phyloP scores from a whole-genome alignment of 2,113 vertebrate species.

The Stegostoma tigrinum region DNA sequence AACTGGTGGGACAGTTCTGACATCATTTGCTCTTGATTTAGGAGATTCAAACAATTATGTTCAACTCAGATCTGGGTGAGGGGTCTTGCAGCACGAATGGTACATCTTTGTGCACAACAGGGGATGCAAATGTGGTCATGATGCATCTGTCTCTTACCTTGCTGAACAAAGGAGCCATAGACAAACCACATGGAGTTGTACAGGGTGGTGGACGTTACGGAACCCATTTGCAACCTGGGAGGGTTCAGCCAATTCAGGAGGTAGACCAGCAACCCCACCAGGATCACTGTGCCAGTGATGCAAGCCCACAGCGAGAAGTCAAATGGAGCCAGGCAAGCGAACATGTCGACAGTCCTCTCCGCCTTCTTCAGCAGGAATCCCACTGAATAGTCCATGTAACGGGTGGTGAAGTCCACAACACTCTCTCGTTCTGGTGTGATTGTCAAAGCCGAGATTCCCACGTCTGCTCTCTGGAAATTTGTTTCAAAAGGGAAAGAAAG shows the following conservation, averaged over 20 bases:
- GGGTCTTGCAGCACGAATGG: not conserved
- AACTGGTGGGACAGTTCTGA: not conserved
- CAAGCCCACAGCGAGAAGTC: slow-evolving; percentile 96
- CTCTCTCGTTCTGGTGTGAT: slow-evolving; percentile 95
- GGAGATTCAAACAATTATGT: too few species aligned
- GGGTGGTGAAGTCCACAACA: slow-evolving; percentile 93
- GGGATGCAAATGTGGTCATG: not conserved
- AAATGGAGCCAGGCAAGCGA: slow-evolving; percentile 91
- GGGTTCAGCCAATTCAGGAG: slow-evolving; percentile 96
- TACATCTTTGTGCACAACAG: too few species aligned
- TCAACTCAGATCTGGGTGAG: not conserved
- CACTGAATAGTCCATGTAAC: slow-evolving; percentile 97
- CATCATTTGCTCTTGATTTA: not conserved
- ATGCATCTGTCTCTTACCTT: slow-evolving; percentile 71
- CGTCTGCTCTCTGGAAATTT: slow-evolving; percentile 77
- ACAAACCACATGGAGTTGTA: slow-evolving; percentile 99
- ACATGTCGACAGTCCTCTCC: slow-evolving; percentile 94
- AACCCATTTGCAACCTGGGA: slow-evolving; percentile 88
- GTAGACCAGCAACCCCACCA: slow-evolving; percentile 90
- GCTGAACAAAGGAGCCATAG: slow-evolving; percentile 95
- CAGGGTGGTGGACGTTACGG: slow-evolving; percentile 89
- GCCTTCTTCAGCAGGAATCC: slow-evolving; percentile 88
- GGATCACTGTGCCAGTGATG: slow-evolving; percentile 87
- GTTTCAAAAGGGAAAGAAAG: not conserved
- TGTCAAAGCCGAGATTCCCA: slow-evolving; percentile 91